Evolutionary conservation across 2,888 invertebrate genomes (phyloP).

Genomic region (Cryptocephalus moraei): DNA sequence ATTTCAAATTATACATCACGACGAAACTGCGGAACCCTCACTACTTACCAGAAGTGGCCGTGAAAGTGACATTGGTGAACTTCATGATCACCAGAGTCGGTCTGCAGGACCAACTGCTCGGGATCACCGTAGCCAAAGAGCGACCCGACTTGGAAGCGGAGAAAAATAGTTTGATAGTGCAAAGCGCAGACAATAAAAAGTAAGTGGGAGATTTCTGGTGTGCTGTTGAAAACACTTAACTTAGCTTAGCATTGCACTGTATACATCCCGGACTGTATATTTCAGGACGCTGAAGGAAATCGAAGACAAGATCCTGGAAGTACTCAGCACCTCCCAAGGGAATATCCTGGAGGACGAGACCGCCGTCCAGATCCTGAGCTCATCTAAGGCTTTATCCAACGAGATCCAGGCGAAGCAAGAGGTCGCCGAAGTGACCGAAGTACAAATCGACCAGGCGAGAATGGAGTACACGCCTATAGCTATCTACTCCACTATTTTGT

Average conservation of each 20-base stretch:
- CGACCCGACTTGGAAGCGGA: conserved; percentile 86
- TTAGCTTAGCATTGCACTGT: too few relatives aligned
- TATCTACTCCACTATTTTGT: conserved; percentile 77
- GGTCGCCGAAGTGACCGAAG: conserved; percentile 80
- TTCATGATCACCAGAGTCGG: conserved; percentile 88
- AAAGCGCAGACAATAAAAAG: conserved; percentile 74
- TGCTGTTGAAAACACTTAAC: background rate
- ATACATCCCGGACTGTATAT: conserved; percentile 1
- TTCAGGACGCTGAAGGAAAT: conserved; percentile 69
- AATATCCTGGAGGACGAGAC: conserved; percentile 87
- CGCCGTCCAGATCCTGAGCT: conserved; percentile 78
- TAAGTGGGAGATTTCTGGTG: conserved; percentile 12
- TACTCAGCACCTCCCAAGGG: conserved; percentile 60
- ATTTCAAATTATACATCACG: conserved; percentile 86
- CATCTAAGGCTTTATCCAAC: conserved; percentile 80
- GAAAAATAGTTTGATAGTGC: conserved; percentile 76
- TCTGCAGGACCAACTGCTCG: conserved; percentile 78
- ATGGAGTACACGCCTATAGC: conserved; percentile 86
- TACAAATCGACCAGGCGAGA: conserved; percentile 77
- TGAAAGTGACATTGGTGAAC: conserved; percentile 82
- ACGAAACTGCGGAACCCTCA: conserved; percentile 90
- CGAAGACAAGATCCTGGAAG: conserved; percentile 81
- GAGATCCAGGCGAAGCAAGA: conserved; percentile 88
- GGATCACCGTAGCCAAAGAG: conserved; percentile 85
- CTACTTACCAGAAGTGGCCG: conserved; percentile 87